phyloP scores from a whole-genome alignment of 2,888 invertebrate species.

The Xestia sexstrigata region DNA sequence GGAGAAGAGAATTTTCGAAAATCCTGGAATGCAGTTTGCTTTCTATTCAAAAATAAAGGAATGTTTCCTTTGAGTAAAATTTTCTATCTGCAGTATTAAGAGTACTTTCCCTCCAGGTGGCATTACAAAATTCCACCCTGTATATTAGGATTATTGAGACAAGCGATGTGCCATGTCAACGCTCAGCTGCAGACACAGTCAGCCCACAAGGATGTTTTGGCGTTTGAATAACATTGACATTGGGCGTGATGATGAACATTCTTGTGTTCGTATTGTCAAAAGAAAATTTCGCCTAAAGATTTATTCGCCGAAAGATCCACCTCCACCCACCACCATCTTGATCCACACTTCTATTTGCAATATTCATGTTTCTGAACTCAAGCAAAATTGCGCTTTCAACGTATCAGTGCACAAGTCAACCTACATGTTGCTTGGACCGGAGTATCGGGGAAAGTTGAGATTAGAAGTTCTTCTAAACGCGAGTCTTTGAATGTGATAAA shows the following conservation, averaged over 20 bases:
- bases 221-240: not conserved
- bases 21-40: no score
- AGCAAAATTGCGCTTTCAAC: not conserved
- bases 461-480: constrained; percentile 18
- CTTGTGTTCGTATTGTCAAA: not conserved
- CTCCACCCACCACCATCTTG: no score
- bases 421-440: not conserved
- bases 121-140: no score
- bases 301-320: not conserved
- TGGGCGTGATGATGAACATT: not conserved
- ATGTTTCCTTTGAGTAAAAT: no score
- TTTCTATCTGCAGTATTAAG: no score
- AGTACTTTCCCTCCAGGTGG: no score
- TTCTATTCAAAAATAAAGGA: no score
- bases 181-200: not conserved
- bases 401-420: not conserved
- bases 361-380: not conserved
- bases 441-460: constrained; percentile 17
- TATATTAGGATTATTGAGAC: no score
- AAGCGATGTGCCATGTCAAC: not conserved
- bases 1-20: no score
- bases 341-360: not conserved
- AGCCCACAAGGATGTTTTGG: not conserved
- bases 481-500: constrained; percentile 37
- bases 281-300: not conserved